A percentile compares a stretch with the other conserved stretches of the same genome.
These are phyloP conservation scores for Chelon labrosus DNA, from an alignment of 2,797 vertebrate genomes.

Conservation along the genomic window DNA sequence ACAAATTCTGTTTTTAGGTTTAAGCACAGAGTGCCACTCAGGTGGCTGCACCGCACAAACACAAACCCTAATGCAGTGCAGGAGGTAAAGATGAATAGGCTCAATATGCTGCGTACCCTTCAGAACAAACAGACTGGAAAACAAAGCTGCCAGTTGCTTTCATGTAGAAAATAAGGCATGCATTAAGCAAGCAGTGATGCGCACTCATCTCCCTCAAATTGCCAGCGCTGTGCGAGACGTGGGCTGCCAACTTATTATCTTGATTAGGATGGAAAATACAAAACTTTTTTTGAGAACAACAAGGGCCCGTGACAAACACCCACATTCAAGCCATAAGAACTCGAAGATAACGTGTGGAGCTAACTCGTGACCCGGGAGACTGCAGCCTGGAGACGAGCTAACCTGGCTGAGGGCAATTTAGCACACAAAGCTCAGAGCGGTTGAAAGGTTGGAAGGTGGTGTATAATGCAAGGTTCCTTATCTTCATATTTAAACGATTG, in stretches of 20 bases:
- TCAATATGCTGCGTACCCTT: neutral
- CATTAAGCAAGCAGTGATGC: conserved; percentile 26
- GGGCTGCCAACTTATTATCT: conserved; percentile 35
- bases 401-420: conserved; percentile 45
- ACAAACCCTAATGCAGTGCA: neutral
- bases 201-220: conserved; percentile 41
- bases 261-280: conserved; percentile 50
- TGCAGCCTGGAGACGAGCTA: conserved; percentile 50
- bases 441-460: conserved; percentile 17
- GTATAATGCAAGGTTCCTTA: neutral
- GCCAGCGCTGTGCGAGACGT: conserved; percentile 12
- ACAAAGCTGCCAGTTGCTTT: conserved; percentile 32
- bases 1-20: neutral
- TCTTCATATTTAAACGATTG: too few species aligned
- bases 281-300: conserved; percentile 48
- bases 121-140: conserved; percentile 22
- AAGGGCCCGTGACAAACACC: conserved; percentile 51
- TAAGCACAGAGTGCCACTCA: neutral
- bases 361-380: conserved; percentile 43
- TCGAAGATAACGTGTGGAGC: conserved; percentile 35
- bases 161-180: conserved; percentile 31
- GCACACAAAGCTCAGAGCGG: conserved; percentile 27
- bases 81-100: conserved; percentile 6
- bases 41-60: neutral
- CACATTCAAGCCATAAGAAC: conserved; percentile 36